Evolutionary conservation across 2,113 vertebrate genomes (phyloP).

Genomic region (Lophotis ruficrista): DNA sequence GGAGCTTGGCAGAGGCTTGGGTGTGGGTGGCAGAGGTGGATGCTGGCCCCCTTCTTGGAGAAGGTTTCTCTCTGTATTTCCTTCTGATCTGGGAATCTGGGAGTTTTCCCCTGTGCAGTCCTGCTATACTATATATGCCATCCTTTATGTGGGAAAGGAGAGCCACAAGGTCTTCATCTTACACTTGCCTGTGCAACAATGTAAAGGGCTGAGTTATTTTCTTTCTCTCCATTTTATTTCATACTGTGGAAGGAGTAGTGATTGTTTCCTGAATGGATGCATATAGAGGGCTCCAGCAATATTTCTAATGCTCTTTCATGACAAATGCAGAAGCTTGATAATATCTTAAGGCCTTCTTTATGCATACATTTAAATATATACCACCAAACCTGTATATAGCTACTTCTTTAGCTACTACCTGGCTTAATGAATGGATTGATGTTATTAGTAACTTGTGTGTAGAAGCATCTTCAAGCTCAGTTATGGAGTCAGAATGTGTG

Average conservation of each 20-base stretch:
- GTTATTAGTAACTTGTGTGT: not conserved
- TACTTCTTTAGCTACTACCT: not conserved
- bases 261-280: not conserved
- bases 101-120: not conserved
- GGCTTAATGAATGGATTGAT: not conserved
- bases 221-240: not conserved
- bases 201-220: not conserved
- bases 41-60: not conserved
- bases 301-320: not conserved
- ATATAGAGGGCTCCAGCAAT: not conserved
- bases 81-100: not conserved
- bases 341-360: not conserved
- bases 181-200: not conserved
- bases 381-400: not conserved
- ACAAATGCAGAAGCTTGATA: not conserved
- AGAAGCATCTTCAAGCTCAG: not conserved
- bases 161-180: not conserved
- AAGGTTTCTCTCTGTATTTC: not conserved
- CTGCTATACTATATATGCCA: too few species aligned
- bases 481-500: not conserved
- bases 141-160: not conserved
- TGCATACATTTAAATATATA: not conserved
- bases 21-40: not conserved
- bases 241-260: not conserved
- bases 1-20: not conserved